Evolutionary conservation across 2,113 vertebrate species (phyloP), one percentile per base, ranked within the genome.

Genomic region (Microtus montanus): DNA sequence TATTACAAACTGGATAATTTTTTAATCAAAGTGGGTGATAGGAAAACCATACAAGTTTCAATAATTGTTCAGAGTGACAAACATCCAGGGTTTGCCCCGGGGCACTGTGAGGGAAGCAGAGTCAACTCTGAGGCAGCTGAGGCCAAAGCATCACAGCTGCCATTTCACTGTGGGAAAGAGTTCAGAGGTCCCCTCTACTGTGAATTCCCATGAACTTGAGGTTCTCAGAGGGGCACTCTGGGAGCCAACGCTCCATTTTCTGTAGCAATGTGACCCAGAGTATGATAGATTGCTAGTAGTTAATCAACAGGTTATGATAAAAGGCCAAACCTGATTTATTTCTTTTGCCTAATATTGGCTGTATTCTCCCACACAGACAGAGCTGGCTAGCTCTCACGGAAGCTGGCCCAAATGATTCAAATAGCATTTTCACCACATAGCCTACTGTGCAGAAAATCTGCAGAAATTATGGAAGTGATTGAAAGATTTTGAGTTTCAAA

Each of bases 131-230:
- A 98, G 97, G 94, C 97, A 97, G 97, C 98, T 97, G 97, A 98
- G 98, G 98, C 99, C 99, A 99, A 99, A 99, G 98, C 98, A 99
- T 99, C 99, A 98, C 99, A 99, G 99, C 99, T 99, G 99, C 99
- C 98, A 99, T 97, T 98, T 98, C 98, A 98, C 99, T 99, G 99
- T 99, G 99, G 99, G 99, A 99, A 99, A 99, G 98, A 98, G 99
- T 98, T 98, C 98, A 99, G 98, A 98, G 98, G 99, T 99, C 98
- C 98, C 99, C 99, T 99, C 98, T 98, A 99, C 98, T 99, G 98
- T 98, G 99, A 98, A 99, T 99, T 99, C 99, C 99, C 99, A 99
- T 89, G 99, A 99, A 99, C 99, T 99, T 97, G 96, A 98, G 97
- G 97, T 98, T 99, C 97, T 91, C 98, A 98, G 95, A 98, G 98